These are phyloP conservation scores for Physella acuta DNA, from an alignment of 1,140 invertebrate genomes.

Conservation along the genomic window DNA sequence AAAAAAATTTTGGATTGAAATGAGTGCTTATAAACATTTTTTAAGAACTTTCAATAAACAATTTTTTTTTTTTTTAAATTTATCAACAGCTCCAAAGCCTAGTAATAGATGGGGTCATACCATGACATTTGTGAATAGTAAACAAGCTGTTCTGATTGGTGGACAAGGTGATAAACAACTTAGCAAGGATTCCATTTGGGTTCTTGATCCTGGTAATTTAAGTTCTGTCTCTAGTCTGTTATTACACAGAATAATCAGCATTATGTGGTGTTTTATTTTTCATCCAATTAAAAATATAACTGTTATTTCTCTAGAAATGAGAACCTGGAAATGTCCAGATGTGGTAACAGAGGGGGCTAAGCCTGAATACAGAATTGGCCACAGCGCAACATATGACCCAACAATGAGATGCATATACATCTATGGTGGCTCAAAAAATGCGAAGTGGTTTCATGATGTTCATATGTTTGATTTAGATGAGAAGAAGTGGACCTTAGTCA, in stretches of 20 bases:
- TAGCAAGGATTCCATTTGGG: constrained; percentile 54
- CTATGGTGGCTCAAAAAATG: constrained; percentile 57
- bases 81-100: constrained; percentile 38
- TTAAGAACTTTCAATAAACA: too few species aligned
- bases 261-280: background rate
- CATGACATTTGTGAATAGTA: constrained; percentile 44
- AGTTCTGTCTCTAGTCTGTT: too few species aligned
- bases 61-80: constrained; percentile 1
- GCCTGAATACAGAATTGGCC: constrained; percentile 55
- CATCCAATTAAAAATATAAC: background rate
- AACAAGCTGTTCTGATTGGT: constrained; percentile 50
- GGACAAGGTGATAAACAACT: constrained; percentile 56
- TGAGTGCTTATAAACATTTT: background rate
- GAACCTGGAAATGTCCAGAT: constrained; percentile 46
- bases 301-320: constrained; percentile 38
- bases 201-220: constrained; percentile 48
- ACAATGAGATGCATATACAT: constrained; percentile 55
- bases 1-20: background rate
- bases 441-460: constrained; percentile 58
- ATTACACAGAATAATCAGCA: too few species aligned
- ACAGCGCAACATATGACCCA: constrained; percentile 56
- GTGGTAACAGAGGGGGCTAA: constrained; percentile 44
- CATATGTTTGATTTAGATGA: constrained; percentile 55
- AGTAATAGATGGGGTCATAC: constrained; percentile 54
- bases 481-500: constrained; percentile 54